Evolutionary conservation across 1,140 invertebrate genomes (phyloP), one percentile per base, ranked within the genome.

Genomic region (Rhagoletis zephyria): DNA sequence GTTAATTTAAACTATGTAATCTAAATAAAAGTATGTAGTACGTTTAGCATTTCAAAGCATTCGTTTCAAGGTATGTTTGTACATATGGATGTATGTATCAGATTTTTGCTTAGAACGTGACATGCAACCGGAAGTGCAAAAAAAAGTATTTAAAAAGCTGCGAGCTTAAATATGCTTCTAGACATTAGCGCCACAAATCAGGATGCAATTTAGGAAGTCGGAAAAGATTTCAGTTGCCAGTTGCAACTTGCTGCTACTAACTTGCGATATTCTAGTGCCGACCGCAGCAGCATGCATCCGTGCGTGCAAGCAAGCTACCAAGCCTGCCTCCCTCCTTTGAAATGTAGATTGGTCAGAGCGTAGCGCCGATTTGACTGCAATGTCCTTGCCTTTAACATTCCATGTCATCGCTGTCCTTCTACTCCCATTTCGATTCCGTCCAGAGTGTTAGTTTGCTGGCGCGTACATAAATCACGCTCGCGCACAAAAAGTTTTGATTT

Each of bases 401-500:
- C 42, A 51, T 59, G 74, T 59, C 74, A 81, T 81, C 74, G 19
- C 9, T 16, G 48, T 48, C 3, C 42, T 14, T 59, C 48, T 9
- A 51, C 16, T 16, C 48, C n/a, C 14, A 4, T 74, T 51, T 74
- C 45, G 45, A n/a, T 4, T 85, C 48, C 14, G 2, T 30, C 30
- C 30, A 16, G 4, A 70, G 64, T 42, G 30, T 85, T 85, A 16
- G 61, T 85, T 85, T 19, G 67, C 48, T 77, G 64, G 81, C 81
- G 67, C 85, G 85, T 70, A 81, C 91, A 92, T 92, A 92, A 92
- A 92, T 92, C 91, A 92, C 91, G 91, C 91, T 90, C 88, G 89
- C 65, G 88, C 90, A 88, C 85, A 92, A 81, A 92, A 92, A 92
- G 90, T 92, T 92, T 92, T 92, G 91, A 92, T 92, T 92, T 92